Evolutionary conservation across 2,888 invertebrate species (phyloP).

Genomic region (Aspidiotus destructor): DNA sequence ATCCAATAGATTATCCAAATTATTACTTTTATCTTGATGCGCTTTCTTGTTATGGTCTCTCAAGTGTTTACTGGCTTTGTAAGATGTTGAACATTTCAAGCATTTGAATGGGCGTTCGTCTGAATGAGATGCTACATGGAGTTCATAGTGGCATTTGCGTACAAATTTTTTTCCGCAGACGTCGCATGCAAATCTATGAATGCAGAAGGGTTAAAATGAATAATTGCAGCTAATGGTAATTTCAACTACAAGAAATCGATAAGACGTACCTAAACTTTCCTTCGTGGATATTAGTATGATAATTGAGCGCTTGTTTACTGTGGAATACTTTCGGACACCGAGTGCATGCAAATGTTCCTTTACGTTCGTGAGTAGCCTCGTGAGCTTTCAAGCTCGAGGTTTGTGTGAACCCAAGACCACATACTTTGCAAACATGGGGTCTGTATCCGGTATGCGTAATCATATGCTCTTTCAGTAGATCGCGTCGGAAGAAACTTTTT

Average conservation of each 20-base stretch:
- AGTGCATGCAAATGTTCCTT: slow-evolving; percentile 33
- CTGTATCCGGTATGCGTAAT: slow-evolving; percentile 34
- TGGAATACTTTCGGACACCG: slow-evolving; percentile 36
- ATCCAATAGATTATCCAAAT: slow-evolving; percentile 17
- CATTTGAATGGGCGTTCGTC: slow-evolving; percentile 23
- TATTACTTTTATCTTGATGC: slow-evolving; percentile 17
- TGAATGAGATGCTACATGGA: slow-evolving; percentile 39
- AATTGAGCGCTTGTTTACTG: slow-evolving; percentile 36
- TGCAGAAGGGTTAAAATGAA: not conserved
- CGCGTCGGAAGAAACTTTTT: slow-evolving; percentile 36
- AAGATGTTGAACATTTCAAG: slow-evolving; percentile 19
- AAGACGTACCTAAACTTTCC: slow-evolving; percentile 22
- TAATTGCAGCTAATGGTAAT: too few species aligned
- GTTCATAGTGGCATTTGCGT: slow-evolving; percentile 43
- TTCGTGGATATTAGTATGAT: slow-evolving; percentile 36
- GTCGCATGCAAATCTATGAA: slow-evolving; percentile 41
- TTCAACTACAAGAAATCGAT: not conserved
- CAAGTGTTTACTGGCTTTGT: slow-evolving; percentile 27
- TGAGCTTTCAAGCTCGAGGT: slow-evolving; percentile 35
- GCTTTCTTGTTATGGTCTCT: slow-evolving; percentile 16
- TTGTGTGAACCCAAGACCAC: slow-evolving; percentile 36
- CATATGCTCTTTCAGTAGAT: slow-evolving; percentile 36
- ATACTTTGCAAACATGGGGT: slow-evolving; percentile 34
- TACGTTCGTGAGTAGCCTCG: slow-evolving; percentile 35
- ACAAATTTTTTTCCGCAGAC: slow-evolving; percentile 44